These are phyloP conservation scores for Nycticorax nycticorax DNA, from an alignment of 2,113 vertebrate species.

Conservation along the genomic window DNA sequence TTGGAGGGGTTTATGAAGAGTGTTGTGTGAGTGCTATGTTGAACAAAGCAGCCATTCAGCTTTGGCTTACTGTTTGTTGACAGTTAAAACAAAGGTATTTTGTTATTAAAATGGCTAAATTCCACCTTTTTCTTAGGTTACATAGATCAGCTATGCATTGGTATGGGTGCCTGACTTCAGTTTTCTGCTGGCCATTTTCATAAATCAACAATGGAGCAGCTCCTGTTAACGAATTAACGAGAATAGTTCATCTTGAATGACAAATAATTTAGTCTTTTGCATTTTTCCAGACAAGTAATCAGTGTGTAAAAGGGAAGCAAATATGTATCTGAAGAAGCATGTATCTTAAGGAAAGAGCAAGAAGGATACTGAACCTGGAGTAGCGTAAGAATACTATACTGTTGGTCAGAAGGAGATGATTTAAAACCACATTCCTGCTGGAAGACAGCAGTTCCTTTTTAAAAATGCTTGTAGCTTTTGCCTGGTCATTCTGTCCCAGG, in stretches of 20 bases:
- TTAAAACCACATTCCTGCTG: neutral
- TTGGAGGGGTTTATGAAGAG: neutral
- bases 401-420: neutral
- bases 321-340: neutral
- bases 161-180: neutral
- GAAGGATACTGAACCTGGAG: neutral
- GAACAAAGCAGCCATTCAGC: neutral
- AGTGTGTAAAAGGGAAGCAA: neutral
- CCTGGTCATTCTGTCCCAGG: neutral
- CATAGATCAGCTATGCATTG: neutral
- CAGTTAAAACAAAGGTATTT: neutral
- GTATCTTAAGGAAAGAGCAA: neutral
- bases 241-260: neutral
- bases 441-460: neutral
- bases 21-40: accelerated
- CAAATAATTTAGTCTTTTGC: neutral
- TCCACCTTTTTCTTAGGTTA: neutral
- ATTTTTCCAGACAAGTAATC: neutral
- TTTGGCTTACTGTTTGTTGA: neutral
- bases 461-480: neutral
- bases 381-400: neutral
- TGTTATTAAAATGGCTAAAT: neutral
- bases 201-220: neutral
- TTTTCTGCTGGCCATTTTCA: neutral
- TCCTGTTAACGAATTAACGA: neutral